Evolutionary conservation across 2,113 vertebrate species (phyloP), one percentile per base, ranked within the genome.

Genomic region (Bujurquina vittata): DNA sequence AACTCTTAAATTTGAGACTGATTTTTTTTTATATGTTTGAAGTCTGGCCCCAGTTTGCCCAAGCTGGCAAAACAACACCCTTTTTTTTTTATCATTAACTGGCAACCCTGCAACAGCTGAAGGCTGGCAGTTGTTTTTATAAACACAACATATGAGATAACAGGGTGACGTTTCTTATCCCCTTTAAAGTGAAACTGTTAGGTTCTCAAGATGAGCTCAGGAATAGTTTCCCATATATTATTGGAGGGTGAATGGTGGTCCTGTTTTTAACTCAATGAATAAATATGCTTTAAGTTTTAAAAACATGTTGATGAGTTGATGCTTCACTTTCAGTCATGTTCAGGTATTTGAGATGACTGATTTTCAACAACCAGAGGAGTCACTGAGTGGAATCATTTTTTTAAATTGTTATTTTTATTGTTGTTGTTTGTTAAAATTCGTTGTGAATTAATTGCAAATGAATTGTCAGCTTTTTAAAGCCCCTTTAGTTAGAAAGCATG

Each of bases 201-300:
- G 46, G 59, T 58, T n/a, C 63, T 62, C 62, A 73, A 40, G 29
- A 78, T 29, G 40, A 77, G 69, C 78, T 63, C 33, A 26, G 14
- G 10, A 55, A 9, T 83, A 59, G 17, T 46, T 63, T 65, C 43
- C 10, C 33, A 46, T 58, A 23, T 33, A 43, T 72, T 29, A 43
- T 11, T 46, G n/a, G 35, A 3, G 43, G 0, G n/a, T 26, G 14
- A n/a, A 49, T 22, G 23, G 20, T 23, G 29, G 35, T 26, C n/a
- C 11, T 37, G 17, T 54, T 62, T 72, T 78, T 11, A 55, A 7
- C 33, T 18, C 35, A 20, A 8, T 20, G 4, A 60, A 37, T 5
- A 23, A 52, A 62, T 0, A 18, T 23, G 12, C 6, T 60, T 49
- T 31, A 57, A 65, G 54, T 10, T 31, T 83, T 46, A 58, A 69